Conservation (phyloP, 2,797 vertebrate species). For the Malacoraja senta region DNA sequence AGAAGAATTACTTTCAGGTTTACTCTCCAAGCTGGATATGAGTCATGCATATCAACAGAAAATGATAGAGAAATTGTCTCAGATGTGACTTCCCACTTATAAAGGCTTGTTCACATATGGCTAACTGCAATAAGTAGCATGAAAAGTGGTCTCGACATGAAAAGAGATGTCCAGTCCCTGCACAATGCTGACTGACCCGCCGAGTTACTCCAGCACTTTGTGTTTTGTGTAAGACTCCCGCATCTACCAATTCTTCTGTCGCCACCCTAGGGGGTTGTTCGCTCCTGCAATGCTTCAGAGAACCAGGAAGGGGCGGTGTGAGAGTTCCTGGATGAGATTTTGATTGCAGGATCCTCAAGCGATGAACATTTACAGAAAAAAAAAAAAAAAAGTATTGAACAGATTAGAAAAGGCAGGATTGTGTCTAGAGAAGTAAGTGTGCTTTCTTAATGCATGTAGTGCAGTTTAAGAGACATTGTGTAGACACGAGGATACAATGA, state of each 20-base stretch:
- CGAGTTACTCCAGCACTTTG: no score
- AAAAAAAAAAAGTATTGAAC: neutral
- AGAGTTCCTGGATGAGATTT: neutral
- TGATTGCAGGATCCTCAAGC: neutral
- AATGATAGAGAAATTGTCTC: conserved; percentile 36
- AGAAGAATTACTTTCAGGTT: conserved; percentile 34
- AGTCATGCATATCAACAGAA: conserved; percentile 40
- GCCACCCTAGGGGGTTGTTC: no score
- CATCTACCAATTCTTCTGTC: no score
- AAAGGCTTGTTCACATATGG: conserved; percentile 18
- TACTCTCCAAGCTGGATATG: neutral
- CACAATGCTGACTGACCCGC: no score
- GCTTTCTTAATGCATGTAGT: neutral
- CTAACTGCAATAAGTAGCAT: neutral
- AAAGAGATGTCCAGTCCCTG: no score
- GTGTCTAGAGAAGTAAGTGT: neutral
- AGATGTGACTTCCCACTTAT: neutral
- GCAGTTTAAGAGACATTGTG: neutral
- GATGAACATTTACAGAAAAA: neutral
- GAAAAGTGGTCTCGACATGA: no score
- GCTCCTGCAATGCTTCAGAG: conserved; percentile 39
- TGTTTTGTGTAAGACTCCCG: no score
- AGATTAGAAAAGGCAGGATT: neutral
- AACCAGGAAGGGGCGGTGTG: conserved; percentile 31
- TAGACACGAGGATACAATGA: neutral